A percentile compares a stretch with the other conserved stretches of the same genome.
Conservation (phyloP, 2,113 vertebrate genomes). For the zebrafish (Danio rerio) region DNA sequence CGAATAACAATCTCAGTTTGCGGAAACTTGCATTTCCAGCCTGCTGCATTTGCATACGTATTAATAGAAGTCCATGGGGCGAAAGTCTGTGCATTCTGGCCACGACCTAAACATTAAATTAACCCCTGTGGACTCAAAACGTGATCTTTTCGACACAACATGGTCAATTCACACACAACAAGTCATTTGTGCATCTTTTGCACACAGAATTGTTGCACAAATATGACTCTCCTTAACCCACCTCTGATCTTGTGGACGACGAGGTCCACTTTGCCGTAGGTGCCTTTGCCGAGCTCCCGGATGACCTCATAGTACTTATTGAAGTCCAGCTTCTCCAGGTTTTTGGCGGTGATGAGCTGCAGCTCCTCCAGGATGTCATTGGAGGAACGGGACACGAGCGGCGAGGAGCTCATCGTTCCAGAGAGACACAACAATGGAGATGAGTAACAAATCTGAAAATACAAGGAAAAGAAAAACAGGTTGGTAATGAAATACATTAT, state of each 20-base stretch:
- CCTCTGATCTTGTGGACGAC: slow-evolving; percentile 80
- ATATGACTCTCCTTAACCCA: slow-evolving; percentile 46
- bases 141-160: too few species aligned
- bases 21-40: too few species aligned
- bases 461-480: background rate
- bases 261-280: slow-evolving; percentile 82
- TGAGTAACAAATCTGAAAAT: slow-evolving; percentile 52
- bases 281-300: slow-evolving; percentile 82
- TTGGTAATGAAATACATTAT: background rate
- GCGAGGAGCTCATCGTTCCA: slow-evolving; percentile 72
- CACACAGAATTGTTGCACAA: too few species aligned
- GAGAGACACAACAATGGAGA: slow-evolving; percentile 36
- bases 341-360: slow-evolving; percentile 79
- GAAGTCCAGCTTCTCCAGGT: slow-evolving; percentile 79
- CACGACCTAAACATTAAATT: too few species aligned
- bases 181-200: too few species aligned
- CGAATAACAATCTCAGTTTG: too few species aligned
- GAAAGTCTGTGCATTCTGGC: too few species aligned
- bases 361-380: slow-evolving; percentile 80
- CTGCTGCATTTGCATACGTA: too few species aligned
- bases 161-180: too few species aligned
- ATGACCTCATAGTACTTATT: slow-evolving; percentile 80
- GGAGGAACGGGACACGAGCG: slow-evolving; percentile 66
- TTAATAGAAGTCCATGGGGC: too few species aligned
- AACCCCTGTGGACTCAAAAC: too few species aligned